Evolutionary conservation across 23 tunicate genomes (phyloP).

Genomic region (Corella eumyota): DNA sequence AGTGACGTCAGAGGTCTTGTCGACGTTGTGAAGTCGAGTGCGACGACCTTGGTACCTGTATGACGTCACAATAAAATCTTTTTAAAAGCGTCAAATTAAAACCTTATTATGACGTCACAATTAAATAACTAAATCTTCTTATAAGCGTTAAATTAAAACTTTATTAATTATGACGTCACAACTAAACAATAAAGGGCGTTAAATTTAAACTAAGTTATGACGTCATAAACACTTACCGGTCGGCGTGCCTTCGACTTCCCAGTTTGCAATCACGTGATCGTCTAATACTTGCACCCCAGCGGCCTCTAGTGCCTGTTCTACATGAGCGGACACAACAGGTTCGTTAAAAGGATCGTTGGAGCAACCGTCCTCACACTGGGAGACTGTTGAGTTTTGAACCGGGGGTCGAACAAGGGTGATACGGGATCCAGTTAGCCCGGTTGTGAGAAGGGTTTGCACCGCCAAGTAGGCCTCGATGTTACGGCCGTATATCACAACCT

Average conservation of each 20-base stretch:
- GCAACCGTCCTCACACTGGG: slow-evolving; percentile 40
- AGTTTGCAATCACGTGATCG: slow-evolving; percentile 42
- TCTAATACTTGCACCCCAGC: slow-evolving; percentile 49
- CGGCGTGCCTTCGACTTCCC: slow-evolving; percentile 22
- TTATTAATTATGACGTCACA: too few relatives aligned
- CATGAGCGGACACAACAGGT: slow-evolving; percentile 44
- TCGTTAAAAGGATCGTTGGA: slow-evolving; percentile 75
- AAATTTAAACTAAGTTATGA: too few relatives aligned
- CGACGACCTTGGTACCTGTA: slow-evolving; percentile 17
- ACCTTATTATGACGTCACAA: too few relatives aligned
- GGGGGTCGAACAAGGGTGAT: slow-evolving; percentile 68
- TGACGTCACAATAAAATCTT: background rate
- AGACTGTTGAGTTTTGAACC: slow-evolving; percentile 13
- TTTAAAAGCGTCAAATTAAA: too few relatives aligned
- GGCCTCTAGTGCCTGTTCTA: slow-evolving; percentile 10
- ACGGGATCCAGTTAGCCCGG: slow-evolving; percentile 47
- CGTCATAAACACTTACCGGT: too few relatives aligned
- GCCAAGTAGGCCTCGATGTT: slow-evolving; percentile 51
- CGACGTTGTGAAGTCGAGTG: slow-evolving; percentile 52
- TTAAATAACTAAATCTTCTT: too few relatives aligned
- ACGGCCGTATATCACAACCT: slow-evolving; percentile 63
- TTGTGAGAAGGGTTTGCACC: slow-evolving; percentile 31
- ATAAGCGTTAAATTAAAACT: too few relatives aligned
- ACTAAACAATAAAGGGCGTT: too few relatives aligned
- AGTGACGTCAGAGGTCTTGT: slow-evolving; percentile 40